A percentile compares a stretch with the other conserved stretches of the same genome.
phyloP scores from a whole-genome alignment of 2,888 invertebrate genomes.

The Dasysyrphus tricinctus region DNA sequence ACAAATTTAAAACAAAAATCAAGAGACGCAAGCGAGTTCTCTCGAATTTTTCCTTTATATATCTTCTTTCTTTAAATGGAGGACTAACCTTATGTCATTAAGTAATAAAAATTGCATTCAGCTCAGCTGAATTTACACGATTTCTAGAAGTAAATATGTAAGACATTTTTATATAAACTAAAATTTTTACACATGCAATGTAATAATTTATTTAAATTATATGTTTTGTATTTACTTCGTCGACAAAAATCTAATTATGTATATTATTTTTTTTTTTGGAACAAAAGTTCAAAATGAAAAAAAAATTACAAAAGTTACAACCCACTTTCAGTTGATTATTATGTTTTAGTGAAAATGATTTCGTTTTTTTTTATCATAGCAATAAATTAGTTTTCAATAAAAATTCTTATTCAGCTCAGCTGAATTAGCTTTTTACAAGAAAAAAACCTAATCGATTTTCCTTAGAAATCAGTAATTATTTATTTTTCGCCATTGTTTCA shows the following conservation, averaged over 20 bases:
- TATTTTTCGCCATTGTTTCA: conserved; percentile 90
- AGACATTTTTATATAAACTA: conserved; percentile 35
- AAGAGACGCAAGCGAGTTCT: conserved; percentile 41
- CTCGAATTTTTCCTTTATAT: not conserved
- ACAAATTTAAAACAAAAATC: conserved; percentile 1
- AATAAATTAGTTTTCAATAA: not conserved
- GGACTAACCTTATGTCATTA: not conserved
- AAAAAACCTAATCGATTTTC: conserved; percentile 63
- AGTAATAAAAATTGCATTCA: conserved; percentile 32
- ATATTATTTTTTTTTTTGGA: conserved; percentile 4
- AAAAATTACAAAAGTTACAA: conserved; percentile 56
- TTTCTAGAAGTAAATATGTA: conserved; percentile 50
- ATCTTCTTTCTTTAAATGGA: not conserved
- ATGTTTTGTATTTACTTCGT: conserved; percentile 18
- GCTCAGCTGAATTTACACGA: conserved; percentile 62
- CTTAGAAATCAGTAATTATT: conserved; percentile 86
- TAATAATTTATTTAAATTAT: conserved; percentile 25
- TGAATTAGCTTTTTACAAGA: conserved; percentile 37
- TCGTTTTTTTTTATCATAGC: conserved; percentile 6
- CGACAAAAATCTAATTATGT: conserved; percentile 2
- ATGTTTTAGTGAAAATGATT: not conserved
- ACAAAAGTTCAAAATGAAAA: conserved; percentile 40
- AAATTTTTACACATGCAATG: conserved; percentile 36
- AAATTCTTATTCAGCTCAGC: conserved; percentile 49
- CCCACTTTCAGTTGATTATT: conserved; percentile 44